Evolutionary conservation across 1,140 invertebrate genomes (phyloP).

Genomic region (Apis dorsata): DNA sequence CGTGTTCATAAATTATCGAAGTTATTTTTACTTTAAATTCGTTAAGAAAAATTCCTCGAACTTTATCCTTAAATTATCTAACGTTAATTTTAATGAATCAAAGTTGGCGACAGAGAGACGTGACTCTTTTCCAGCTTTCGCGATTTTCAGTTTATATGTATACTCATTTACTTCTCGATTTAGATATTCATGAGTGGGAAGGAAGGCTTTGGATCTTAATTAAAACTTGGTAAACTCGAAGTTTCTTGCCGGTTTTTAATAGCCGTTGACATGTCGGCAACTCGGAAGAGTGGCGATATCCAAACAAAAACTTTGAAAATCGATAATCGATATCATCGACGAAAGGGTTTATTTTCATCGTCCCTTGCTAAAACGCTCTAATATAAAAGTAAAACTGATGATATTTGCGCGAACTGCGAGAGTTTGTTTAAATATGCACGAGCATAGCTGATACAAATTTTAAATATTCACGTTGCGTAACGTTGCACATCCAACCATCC

Average conservation of each 20-base stretch:
- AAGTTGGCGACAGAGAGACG: neutral
- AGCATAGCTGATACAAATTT: neutral
- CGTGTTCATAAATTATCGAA: no score
- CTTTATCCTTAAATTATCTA: no score
- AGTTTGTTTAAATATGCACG: neutral
- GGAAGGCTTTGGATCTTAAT: constrained; percentile 13
- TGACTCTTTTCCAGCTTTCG: neutral
- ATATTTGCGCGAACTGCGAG: neutral
- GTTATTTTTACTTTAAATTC: no score
- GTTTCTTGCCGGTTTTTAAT: neutral
- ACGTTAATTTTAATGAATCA: neutral
- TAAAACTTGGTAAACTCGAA: constrained; percentile 12
- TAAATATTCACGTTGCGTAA: neutral
- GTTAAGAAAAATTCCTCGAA: no score
- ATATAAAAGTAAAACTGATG: no score
- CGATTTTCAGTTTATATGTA: neutral
- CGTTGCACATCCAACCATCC: no score
- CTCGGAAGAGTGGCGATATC: neutral
- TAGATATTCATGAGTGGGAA: neutral
- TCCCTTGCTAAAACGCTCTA: neutral
- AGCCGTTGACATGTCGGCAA: constrained; percentile 6
- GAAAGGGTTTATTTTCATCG: neutral
- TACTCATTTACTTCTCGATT: constrained; percentile 5
- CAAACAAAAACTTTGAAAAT: neutral
- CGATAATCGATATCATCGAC: neutral